phyloP scores from a whole-genome alignment of 2,113 vertebrate genomes.

The Nothoprocta pentlandii region DNA sequence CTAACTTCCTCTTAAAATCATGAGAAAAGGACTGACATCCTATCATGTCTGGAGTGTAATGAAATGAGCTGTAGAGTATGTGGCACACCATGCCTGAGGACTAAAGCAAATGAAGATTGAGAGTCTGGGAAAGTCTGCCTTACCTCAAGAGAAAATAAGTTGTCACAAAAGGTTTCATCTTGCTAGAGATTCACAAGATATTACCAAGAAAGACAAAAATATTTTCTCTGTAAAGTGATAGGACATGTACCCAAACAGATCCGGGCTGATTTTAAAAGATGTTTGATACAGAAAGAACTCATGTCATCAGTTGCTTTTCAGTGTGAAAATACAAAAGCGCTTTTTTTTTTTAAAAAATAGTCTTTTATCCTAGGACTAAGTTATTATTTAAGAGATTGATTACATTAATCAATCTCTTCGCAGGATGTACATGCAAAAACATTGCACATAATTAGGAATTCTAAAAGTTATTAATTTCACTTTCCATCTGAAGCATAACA shows the following conservation, averaged over 20 bases:
- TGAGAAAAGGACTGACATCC: background rate
- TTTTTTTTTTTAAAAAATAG: background rate
- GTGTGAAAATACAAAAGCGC: background rate
- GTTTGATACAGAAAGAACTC: background rate
- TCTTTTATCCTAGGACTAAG: background rate
- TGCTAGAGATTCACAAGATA: background rate
- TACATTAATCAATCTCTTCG: background rate
- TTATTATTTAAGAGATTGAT: background rate
- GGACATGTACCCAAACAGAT: background rate
- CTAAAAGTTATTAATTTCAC: constrained; percentile 62
- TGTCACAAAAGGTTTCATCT: background rate
- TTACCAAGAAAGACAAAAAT: background rate
- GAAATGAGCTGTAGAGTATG: background rate
- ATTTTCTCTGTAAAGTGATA: background rate
- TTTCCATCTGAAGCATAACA: constrained; percentile 50
- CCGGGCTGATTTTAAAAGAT: background rate
- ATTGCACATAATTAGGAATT: background rate
- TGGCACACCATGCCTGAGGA: background rate
- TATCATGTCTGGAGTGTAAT: background rate
- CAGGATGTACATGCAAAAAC: background rate
- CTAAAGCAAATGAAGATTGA: background rate
- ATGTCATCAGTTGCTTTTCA: background rate
- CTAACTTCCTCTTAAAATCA: background rate
- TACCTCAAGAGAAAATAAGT: background rate
- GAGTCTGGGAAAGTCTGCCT: background rate